phyloP scores from a whole-genome alignment of 2,888 invertebrate genomes.

The Cheilosia grossa region DNA sequence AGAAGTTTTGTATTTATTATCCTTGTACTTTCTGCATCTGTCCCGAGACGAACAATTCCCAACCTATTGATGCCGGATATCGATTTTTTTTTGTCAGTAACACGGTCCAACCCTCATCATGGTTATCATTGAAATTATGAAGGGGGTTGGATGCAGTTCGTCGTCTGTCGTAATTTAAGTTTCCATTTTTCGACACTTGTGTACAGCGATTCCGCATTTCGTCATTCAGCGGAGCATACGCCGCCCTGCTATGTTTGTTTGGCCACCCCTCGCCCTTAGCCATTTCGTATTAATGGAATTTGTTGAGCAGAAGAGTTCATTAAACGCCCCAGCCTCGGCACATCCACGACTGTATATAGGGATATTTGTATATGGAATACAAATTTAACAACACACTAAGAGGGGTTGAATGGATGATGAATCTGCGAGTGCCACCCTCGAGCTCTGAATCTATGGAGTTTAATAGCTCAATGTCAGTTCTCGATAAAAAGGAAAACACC shows the following conservation, averaged over 20 bases:
- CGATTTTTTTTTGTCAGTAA: conserved; percentile 48
- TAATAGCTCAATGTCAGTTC: conserved; percentile 50
- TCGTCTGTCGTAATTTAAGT: conserved; percentile 50
- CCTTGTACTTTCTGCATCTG: conserved; percentile 31
- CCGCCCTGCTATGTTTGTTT: conserved; percentile 6
- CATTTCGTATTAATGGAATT: conserved; percentile 58
- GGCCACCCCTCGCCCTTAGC: conserved; percentile 24
- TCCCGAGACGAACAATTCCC: conserved; percentile 11
- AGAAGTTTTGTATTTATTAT: conserved; percentile 41
- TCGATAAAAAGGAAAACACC: conserved; percentile 25
- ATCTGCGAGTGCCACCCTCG: conserved; percentile 8
- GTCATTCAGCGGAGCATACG: conserved; percentile 7
- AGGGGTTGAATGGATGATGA: conserved; percentile 25
- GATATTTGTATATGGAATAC: conserved; percentile 49
- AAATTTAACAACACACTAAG: conserved; percentile 48
- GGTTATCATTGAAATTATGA: conserved; percentile 19
- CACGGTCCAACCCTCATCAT: conserved; percentile 33
- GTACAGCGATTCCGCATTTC: conserved; percentile 26
- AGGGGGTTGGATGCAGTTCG: conserved; percentile 31
- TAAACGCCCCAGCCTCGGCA: conserved; percentile 34
- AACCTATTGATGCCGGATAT: conserved; percentile 55
- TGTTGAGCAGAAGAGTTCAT: conserved; percentile 57
- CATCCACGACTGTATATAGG: background rate
- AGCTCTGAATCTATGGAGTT: conserved; percentile 8
- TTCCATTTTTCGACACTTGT: conserved; percentile 51